A percentile compares a stretch with the other conserved stretches of the same genome.
Conservation (phyloP, 2,888 invertebrate genomes). For the Himalopsyche anomala region DNA sequence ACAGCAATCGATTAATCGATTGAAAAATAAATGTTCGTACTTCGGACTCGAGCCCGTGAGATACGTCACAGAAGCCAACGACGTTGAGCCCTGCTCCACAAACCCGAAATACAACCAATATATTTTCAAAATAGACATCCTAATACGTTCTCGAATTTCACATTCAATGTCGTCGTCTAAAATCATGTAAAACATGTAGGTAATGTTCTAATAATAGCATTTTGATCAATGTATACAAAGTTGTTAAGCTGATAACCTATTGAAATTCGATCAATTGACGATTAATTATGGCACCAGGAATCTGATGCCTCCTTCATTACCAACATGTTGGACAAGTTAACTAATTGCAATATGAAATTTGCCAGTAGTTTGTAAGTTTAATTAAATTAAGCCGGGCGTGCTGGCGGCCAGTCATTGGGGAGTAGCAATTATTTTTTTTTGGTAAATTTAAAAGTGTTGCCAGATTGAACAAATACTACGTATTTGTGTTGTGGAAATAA, state of each 20-base stretch:
- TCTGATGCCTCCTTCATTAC: not conserved
- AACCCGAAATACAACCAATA: too few species aligned
- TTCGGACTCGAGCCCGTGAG: too few species aligned
- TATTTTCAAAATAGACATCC: too few species aligned
- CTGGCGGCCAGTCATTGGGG: not conserved
- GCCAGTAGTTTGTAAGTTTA: slow-evolving; percentile 4
- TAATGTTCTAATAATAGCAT: not conserved
- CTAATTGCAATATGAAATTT: slow-evolving; percentile 17
- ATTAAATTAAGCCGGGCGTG: not conserved
- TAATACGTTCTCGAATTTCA: too few species aligned
- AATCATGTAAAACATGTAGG: too few species aligned
- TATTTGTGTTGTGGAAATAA: too few species aligned
- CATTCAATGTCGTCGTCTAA: too few species aligned
- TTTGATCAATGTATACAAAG: not conserved
- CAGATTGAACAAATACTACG: too few species aligned
- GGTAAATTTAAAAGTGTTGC: not conserved
- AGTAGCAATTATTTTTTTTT: not conserved
- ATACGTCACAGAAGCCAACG: too few species aligned
- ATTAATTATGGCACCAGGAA: not conserved
- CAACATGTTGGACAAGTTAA: slow-evolving; percentile 8
- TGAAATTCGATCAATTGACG: slow-evolving; percentile 16
- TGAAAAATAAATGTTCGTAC: too few species aligned
- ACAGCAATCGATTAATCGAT: too few species aligned
- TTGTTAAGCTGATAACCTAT: not conserved
- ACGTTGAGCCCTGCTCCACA: too few species aligned